Percentiles rank a stretch among this genome's conserved stretches.
These are phyloP conservation scores for Bubalus kerabau DNA, from an alignment of 2,113 vertebrate genomes.

Conservation along the genomic window DNA sequence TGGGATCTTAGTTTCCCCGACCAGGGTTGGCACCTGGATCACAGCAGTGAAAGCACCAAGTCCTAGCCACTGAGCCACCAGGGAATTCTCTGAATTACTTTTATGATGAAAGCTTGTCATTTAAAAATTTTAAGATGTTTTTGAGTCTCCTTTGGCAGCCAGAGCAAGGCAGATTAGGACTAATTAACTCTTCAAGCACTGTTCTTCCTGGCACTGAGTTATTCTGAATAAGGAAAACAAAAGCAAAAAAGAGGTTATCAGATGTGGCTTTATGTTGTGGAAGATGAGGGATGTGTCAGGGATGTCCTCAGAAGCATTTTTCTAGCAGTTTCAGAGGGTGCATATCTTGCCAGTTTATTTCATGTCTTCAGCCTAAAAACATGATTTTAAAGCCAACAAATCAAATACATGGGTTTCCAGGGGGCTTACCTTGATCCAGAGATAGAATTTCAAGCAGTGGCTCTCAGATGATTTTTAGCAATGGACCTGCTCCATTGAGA, in stretches of 20 bases:
- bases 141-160: background rate
- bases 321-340: background rate
- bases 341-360: background rate
- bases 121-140: background rate
- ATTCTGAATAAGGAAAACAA: constrained; percentile 27
- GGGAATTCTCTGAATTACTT: background rate
- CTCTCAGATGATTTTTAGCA: background rate
- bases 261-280: background rate
- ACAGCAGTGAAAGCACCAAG: background rate
- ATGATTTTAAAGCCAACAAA: background rate
- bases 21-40: background rate
- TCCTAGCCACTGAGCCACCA: background rate
- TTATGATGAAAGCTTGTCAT: constrained; percentile 36
- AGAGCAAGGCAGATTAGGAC: background rate
- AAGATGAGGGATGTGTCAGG: background rate
- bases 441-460: background rate
- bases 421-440: background rate
- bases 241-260: background rate
- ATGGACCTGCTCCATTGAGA: background rate
- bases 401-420: background rate
- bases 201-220: background rate
- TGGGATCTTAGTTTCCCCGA: background rate
- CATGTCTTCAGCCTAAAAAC: background rate
- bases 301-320: background rate
- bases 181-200: background rate